These are phyloP conservation scores for Patella depressa DNA, from an alignment of 2,888 invertebrate genomes.

Conservation along the genomic window DNA sequence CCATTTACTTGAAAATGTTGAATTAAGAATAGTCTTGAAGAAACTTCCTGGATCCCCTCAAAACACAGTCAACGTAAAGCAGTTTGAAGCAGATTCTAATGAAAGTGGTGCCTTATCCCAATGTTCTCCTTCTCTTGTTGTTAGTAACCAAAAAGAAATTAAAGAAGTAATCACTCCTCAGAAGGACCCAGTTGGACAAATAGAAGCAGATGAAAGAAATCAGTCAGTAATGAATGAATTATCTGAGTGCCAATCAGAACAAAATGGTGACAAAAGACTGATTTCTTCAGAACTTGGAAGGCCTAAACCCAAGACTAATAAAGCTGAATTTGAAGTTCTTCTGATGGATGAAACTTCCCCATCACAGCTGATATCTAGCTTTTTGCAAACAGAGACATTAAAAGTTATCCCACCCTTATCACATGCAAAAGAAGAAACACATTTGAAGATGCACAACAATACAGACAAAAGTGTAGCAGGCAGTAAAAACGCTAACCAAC, in stretches of 20 bases:
- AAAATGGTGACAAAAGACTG: not conserved
- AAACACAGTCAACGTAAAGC: too few relatives aligned
- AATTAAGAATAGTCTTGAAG: not conserved
- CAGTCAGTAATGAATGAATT: not conserved
- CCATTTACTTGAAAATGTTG: not conserved
- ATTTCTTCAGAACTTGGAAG: not conserved
- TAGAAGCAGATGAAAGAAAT: not conserved
- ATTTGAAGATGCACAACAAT: too few relatives aligned
- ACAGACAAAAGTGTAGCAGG: not conserved
- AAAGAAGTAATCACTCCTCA: not conserved
- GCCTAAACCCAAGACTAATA: not conserved
- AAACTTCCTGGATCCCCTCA: not conserved
- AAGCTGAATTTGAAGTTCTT: not conserved
- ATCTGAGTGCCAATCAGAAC: not conserved
- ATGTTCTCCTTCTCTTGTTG: not conserved
- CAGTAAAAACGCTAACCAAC: not conserved
- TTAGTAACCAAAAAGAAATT: not conserved
- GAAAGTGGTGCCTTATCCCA: not conserved
- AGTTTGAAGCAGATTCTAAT: too few relatives aligned
- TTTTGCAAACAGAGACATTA: not conserved
- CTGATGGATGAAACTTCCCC: not conserved
- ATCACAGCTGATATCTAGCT: not conserved
- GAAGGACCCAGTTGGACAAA: not conserved
- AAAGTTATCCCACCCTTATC: not conserved
- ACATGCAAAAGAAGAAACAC: not conserved